Base-by-base conservation (phyloP, 2,113 vertebrate species). In the Rissa tridactyla region DNA sequence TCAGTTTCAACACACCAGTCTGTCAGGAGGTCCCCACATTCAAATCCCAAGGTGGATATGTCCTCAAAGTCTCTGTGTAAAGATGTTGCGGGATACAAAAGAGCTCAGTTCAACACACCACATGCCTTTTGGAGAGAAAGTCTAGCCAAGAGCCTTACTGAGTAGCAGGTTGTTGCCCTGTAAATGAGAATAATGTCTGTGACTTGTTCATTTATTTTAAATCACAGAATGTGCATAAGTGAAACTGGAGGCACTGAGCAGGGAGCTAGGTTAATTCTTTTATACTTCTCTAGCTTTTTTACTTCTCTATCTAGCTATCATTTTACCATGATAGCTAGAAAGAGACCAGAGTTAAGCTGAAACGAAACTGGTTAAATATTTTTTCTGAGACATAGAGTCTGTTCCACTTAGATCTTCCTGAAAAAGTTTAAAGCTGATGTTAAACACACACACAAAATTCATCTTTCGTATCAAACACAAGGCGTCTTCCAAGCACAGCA, bases 1-100 rank as follows among this genome's bases (percentile, higher is more conserved):
- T 62, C 30, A n/a, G 0, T 3, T 62, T 64, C 49, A 77, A 21
- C 13, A n/a, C 3, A 84, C 1, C 2, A 10, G 6, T 17, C 13
- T 86, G 22, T 25, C 15, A 57, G 15, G 19, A 11, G 10, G 5
- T 55, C 10, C 3, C 4, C 29, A 10, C 6, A 5, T 29, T 82
- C 27, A 72, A 2, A 64, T 71, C n/a, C 17, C 13, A 32, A 60
- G 3, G 10, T 22, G 9, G 16, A 6, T 58, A 36, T 7, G 7
- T 20, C n/a, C 20, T 80, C 38, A 51, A 90, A 60, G 34, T 55
- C 11, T 85, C 23, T 57, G 14, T 42, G 11, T 58, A 78, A 64
- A 52, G 38, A 18, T 18, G 5, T 19, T 57, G 10, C 12, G 15
- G 20, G 6, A 57, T 17, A 19, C 5, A 62, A 60, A 65, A 5